Conservation (phyloP, 2,113 vertebrate species). For the Zingel zingel region DNA sequence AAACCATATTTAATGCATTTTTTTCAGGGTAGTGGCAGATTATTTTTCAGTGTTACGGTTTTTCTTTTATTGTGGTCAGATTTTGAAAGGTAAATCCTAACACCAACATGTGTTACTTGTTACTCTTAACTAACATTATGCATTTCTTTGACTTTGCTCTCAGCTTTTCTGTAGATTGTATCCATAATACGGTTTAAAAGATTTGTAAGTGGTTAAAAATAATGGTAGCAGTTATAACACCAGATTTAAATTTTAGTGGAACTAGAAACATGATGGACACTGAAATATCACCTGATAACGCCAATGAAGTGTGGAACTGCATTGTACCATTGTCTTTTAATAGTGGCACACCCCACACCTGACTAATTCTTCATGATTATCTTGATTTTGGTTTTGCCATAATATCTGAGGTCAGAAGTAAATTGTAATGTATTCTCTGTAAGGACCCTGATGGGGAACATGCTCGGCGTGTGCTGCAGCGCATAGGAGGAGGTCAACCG, state of each 20-base stretch:
- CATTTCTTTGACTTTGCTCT: not conserved
- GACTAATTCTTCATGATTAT: not conserved
- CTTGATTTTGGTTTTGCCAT: not conserved
- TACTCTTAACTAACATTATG: too few relatives aligned
- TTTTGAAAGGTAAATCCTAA: not conserved
- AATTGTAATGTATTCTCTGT: slow-evolving; percentile 31
- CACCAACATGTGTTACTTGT: not conserved
- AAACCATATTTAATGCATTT: not conserved
- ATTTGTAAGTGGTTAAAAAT: not conserved
- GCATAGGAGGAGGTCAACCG: slow-evolving; percentile 87
- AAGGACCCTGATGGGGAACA: slow-evolving; percentile 98
- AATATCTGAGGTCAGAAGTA: not conserved
- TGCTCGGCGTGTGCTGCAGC: slow-evolving; percentile 93
- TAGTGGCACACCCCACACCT: not conserved
- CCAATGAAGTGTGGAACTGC: not conserved
- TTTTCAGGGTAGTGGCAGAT: not conserved
- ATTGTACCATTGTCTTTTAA: not conserved
- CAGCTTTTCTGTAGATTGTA: not conserved
- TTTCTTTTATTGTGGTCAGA: not conserved
- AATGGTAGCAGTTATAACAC: not conserved
- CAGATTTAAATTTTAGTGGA: not conserved
- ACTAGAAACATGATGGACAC: not conserved
- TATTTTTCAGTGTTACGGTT: not conserved
- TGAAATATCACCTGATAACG: not conserved
- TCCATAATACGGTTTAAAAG: not conserved